These are phyloP conservation scores for Minunthozetes semirufus DNA, from an alignment of 2,888 invertebrate species.

Conservation along the genomic window DNA sequence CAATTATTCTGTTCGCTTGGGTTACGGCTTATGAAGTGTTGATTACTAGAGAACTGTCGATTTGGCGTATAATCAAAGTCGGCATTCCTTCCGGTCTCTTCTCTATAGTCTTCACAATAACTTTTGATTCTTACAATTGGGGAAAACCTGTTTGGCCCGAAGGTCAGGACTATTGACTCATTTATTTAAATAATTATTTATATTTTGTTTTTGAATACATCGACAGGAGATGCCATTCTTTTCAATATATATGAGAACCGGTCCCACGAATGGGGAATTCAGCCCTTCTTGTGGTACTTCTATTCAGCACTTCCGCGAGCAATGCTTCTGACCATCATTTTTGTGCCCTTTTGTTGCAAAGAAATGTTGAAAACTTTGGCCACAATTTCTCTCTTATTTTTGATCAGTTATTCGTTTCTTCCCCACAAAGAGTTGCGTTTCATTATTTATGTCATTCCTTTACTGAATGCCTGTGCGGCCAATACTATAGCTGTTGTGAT, in stretches of 20 bases:
- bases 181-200: neutral
- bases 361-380: conserved; percentile 42
- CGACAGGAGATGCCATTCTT: conserved; percentile 78
- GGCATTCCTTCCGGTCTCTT: conserved; percentile 53
- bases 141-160: conserved; percentile 84
- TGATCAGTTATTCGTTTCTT: conserved; percentile 82
- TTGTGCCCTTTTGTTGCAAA: conserved; percentile 58
- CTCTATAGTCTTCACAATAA: conserved; percentile 63
- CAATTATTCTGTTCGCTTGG: conserved; percentile 75
- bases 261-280: conserved; percentile 85
- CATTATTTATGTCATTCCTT: conserved; percentile 92
- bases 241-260: conserved; percentile 90
- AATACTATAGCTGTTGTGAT: conserved; percentile 44
- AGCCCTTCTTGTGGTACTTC: conserved; percentile 71
- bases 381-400: conserved; percentile 56
- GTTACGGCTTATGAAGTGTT: conserved; percentile 73
- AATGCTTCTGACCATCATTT: conserved; percentile 68
- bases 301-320: conserved; percentile 93
- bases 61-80: conserved; percentile 46
- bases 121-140: conserved; percentile 91
- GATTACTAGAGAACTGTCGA: conserved; percentile 60
- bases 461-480: conserved; percentile 82
- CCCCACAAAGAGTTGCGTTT: conserved; percentile 98
- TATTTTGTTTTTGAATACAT: neutral
- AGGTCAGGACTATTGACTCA: conserved; percentile 42